Conservation (phyloP, 92 coral and sea anemone genomes). For the Actinernus sp. region DNA sequence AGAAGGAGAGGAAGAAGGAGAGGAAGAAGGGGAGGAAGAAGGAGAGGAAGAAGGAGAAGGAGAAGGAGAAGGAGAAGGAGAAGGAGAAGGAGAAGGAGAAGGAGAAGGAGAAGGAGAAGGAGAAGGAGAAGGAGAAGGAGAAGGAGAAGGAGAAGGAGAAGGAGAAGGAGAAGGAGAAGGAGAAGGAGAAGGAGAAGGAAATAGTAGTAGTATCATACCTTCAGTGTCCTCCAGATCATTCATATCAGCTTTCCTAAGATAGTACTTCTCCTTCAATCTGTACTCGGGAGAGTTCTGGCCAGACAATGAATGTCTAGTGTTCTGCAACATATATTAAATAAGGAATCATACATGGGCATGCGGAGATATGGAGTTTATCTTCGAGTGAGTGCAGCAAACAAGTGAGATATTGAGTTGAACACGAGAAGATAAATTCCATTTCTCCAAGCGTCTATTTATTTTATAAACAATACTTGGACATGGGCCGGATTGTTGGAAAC, state of each 20-base stretch:
- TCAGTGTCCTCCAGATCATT: constrained; percentile 94
- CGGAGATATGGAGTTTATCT: too few relatives aligned
- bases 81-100: background rate
- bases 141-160: background rate
- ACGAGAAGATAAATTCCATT: too few relatives aligned
- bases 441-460: too few relatives aligned
- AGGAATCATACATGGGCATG: too few relatives aligned
- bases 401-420: too few relatives aligned
- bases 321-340: constrained; percentile 75
- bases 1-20: background rate
- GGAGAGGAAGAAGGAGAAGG: background rate
- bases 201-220: constrained; percentile 44
- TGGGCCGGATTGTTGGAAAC: too few relatives aligned
- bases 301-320: constrained; percentile 88
- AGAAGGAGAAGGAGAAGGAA: background rate
- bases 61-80: background rate
- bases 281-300: constrained; percentile 88
- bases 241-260: constrained; percentile 86
- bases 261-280: constrained; percentile 94
- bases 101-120: background rate
- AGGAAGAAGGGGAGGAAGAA: background rate
- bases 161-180: background rate
- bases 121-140: background rate
- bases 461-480: too few relatives aligned
- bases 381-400: too few relatives aligned